Evolutionary conservation across 2,797 vertebrate genomes (phyloP), one percentile per base, ranked within the genome.

Genomic region (Cryptoprocta ferox): DNA sequence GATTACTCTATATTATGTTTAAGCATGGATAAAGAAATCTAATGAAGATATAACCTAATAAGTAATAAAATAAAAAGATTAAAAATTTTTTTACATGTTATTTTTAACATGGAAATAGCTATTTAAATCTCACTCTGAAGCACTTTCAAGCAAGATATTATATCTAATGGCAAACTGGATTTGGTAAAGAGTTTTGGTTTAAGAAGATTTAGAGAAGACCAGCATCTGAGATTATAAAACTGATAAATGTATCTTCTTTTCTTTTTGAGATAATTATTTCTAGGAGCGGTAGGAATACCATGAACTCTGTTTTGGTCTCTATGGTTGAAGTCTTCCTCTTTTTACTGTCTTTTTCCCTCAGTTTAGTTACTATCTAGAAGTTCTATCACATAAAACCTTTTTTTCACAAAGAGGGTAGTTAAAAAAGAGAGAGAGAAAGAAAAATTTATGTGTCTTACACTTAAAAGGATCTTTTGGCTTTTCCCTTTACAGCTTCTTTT

Each of bases 361-460:
- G 26, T 84, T 95, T 94, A 83, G 61, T 95, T 95, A 84, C 97
- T 96, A 53, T 96, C 91, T 96, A 80, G 84, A 88, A 86, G 63
- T 96, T 96, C 78, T 95, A 97, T 95, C 97, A 97, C 89, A 97
- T 97, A 97, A 98, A 98, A 86, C 42, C 32, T 78, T 70, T 90
- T 90, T 90, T 85, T 65, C 84, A 95, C 90, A 92, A 97, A n/a
- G 35, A 97, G 48, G 76, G 86, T 73, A 97, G 89, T 97, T 96
- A 94, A 97, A 87, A 96, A 95, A 66, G 21, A 92, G 32, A 89
- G 26, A 73, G 84, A 93, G 28, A 93, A 70, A 96, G 94, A 97
- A 95, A 98, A 96, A 97, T 97, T 95, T 98, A 97, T 98, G 95
- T 97, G 94, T 96, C 95, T 98, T 98, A 97, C 42, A 97, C 97